Evolutionary conservation across 1,140 invertebrate species (phyloP).

Genomic region (Kradibia gibbosae): DNA sequence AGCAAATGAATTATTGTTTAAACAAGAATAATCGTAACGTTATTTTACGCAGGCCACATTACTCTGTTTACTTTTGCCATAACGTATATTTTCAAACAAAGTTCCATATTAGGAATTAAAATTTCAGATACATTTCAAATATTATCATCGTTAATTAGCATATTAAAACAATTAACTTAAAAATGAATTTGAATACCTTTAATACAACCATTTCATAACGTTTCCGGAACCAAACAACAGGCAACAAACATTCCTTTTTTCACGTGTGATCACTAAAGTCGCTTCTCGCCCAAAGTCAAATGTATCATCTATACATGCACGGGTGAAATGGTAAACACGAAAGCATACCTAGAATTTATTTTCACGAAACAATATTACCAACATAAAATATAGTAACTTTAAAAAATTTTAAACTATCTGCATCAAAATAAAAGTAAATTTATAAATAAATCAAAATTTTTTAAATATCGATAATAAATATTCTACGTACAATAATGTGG

Average conservation of each 20-base stretch:
- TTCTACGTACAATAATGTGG: neutral
- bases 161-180: neutral
- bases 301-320: neutral
- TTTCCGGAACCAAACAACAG: neutral
- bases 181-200: constrained; percentile 38
- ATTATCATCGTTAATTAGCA: neutral
- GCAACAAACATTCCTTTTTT: neutral
- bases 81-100: constrained; percentile 42
- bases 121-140: neutral
- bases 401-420: neutral
- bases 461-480: too few relatives aligned
- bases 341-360: neutral
- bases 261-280: neutral
- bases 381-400: constrained; percentile 2
- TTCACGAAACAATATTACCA: constrained; percentile 9
- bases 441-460: neutral
- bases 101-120: neutral
- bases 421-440: neutral
- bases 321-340: constrained; percentile 22
- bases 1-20: neutral
- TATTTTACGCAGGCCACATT: neutral
- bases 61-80: neutral
- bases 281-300: neutral
- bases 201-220: constrained; percentile 24
- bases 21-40: neutral